These are phyloP conservation scores for Pterobdella sp. DNA, from an alignment of 2,888 invertebrate species.

Conservation along the genomic window DNA sequence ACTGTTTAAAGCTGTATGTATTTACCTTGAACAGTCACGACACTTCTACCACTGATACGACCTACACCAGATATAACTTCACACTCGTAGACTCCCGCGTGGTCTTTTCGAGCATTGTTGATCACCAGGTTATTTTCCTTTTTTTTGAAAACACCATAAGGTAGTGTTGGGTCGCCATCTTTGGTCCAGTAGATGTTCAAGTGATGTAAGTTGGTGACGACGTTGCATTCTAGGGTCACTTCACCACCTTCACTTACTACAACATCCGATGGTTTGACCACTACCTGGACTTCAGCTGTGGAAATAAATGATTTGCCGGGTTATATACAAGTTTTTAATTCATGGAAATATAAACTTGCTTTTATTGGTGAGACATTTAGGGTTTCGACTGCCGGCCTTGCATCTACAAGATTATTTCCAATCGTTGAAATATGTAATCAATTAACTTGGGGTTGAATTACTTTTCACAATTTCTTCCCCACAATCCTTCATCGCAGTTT, in stretches of 20 bases:
- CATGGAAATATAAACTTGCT: neutral
- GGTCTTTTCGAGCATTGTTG: neutral
- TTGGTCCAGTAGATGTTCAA: conserved; percentile 10
- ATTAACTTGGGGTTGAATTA: neutral
- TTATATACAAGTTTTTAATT: neutral
- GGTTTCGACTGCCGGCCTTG: neutral
- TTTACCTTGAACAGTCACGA: neutral
- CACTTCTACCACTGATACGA: conserved; percentile 8
- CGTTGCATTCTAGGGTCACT: neutral
- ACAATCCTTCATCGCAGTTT: neutral
- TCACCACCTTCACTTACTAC: neutral
- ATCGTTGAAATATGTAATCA: too few species aligned
- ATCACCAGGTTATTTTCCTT: neutral
- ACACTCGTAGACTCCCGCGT: neutral
- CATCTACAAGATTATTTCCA: neutral
- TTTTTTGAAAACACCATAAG: neutral
- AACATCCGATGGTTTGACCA: neutral
- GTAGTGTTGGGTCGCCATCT: neutral
- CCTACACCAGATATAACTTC: neutral
- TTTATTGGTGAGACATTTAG: neutral
- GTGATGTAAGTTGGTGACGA: neutral
- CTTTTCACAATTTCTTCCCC: conserved; percentile 10
- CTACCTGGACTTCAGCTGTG: neutral
- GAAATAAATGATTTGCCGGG: neutral
- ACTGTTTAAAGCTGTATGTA: too few species aligned